Evolutionary conservation across 2,888 invertebrate genomes (phyloP).

Genomic region (Myathropa florea): DNA sequence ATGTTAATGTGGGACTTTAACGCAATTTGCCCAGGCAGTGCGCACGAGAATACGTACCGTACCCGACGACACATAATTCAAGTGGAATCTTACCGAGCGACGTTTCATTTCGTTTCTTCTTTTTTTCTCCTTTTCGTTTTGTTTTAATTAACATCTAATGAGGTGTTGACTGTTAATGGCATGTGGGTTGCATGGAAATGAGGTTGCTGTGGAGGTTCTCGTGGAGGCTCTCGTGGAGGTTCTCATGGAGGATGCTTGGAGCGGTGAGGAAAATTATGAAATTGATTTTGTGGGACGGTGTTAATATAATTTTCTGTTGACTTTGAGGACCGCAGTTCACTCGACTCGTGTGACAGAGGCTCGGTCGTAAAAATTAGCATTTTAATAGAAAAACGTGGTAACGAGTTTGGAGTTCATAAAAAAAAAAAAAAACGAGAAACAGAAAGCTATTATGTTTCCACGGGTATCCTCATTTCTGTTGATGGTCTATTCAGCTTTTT

Average conservation of each 20-base stretch:
- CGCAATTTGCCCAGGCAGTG: constrained; percentile 37
- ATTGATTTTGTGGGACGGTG: constrained; percentile 24
- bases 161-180: constrained; percentile 55
- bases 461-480: neutral
- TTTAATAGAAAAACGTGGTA: constrained; percentile 35
- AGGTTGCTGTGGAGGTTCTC: neutral
- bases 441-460: neutral
- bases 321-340: neutral
- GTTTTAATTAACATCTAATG: constrained; percentile 58
- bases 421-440: too few relatives aligned
- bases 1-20: constrained; percentile 51
- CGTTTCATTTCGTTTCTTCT: neutral
- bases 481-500: neutral
- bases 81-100: constrained; percentile 36
- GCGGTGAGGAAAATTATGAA: constrained; percentile 2
- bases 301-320: neutral
- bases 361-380: constrained; percentile 25
- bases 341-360: neutral
- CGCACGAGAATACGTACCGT: neutral
- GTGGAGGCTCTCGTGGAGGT: too few relatives aligned
- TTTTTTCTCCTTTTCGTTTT: neutral
- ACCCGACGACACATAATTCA: constrained; percentile 23
- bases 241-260: neutral
- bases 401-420: neutral
- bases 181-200: constrained; percentile 22